A percentile compares a stretch with the other conserved stretches of the same genome.
Conservation (phyloP, 37 sponge, comb jelly and placozoan genomes). For the Petrosia ficiformis region DNA sequence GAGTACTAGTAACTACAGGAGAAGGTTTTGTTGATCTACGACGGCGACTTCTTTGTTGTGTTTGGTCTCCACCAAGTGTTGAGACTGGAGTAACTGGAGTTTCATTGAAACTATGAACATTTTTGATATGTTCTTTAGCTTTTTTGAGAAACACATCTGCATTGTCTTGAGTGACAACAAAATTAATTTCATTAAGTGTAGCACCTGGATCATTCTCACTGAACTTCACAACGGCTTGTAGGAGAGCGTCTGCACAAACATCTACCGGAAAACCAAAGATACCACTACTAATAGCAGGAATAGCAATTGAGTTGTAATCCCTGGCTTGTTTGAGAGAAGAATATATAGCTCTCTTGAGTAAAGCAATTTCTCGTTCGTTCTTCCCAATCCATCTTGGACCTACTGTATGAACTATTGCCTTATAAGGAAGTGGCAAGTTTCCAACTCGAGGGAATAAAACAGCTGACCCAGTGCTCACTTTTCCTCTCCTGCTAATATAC, state of each 20-base stretch:
- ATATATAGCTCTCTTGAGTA: constrained; percentile 17
- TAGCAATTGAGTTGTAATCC: constrained; percentile 34
- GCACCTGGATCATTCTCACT: background rate
- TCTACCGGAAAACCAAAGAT: constrained; percentile 59
- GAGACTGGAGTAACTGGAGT: too few relatives aligned
- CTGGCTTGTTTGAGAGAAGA: constrained; percentile 11
- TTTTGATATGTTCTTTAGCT: background rate
- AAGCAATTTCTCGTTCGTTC: constrained; percentile 4
- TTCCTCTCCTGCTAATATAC: constrained; percentile 16
- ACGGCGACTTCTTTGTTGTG: too few relatives aligned
- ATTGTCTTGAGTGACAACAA: constrained; percentile 25
- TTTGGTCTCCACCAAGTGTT: too few relatives aligned
- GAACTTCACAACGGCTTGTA: constrained; percentile 24
- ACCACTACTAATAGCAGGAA: constrained; percentile 73
- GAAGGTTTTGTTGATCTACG: too few relatives aligned
- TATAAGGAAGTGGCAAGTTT: constrained; percentile 33
- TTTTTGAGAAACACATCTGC: constrained; percentile 8
- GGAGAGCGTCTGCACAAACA: constrained; percentile 31
- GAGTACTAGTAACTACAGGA: too few relatives aligned
- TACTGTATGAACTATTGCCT: constrained; percentile 63
- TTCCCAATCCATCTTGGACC: constrained; percentile 47
- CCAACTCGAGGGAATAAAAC: constrained; percentile 40
- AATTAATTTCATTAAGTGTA: constrained; percentile 19
- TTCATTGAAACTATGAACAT: too few relatives aligned
- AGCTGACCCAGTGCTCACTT: constrained; percentile 43